These are phyloP conservation scores for Dendrophyllia cribrosa DNA, from an alignment of 64 coral and sea anemone species.

Conservation along the genomic window DNA sequence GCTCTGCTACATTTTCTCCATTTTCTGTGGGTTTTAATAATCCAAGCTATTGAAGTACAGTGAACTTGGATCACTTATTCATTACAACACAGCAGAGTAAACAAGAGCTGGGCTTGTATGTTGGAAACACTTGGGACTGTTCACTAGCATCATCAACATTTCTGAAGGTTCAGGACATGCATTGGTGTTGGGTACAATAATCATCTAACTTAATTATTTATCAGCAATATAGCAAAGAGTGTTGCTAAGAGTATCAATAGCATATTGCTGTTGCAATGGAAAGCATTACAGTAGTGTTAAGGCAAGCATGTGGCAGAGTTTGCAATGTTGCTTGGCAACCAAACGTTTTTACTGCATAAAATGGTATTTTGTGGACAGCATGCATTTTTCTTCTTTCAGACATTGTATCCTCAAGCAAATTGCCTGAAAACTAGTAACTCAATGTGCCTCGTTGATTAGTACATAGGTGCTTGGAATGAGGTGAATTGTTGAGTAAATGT, in stretches of 20 bases:
- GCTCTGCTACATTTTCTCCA: background rate
- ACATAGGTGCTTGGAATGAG: background rate
- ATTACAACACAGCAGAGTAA: background rate
- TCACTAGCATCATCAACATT: no score
- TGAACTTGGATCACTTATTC: background rate
- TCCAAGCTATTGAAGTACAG: background rate
- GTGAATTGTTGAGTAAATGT: background rate
- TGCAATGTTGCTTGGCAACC: conserved; percentile 29
- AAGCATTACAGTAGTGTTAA: background rate
- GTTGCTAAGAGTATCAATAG: background rate
- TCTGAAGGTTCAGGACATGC: background rate
- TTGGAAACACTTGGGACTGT: no score
- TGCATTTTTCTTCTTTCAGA: background rate
- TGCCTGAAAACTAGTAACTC: background rate
- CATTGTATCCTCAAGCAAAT: background rate
- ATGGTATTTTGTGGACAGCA: background rate
- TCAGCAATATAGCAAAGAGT: background rate
- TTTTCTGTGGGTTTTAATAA: background rate
- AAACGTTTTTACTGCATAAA: background rate
- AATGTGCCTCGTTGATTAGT: background rate
- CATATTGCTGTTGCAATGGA: background rate
- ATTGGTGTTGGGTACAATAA: conserved; percentile 1
- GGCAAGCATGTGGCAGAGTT: background rate
- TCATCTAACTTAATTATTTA: background rate
- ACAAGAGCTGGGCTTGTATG: no score